Conservation (phyloP, 2,888 invertebrate genomes). For the Volucella inflata region DNA sequence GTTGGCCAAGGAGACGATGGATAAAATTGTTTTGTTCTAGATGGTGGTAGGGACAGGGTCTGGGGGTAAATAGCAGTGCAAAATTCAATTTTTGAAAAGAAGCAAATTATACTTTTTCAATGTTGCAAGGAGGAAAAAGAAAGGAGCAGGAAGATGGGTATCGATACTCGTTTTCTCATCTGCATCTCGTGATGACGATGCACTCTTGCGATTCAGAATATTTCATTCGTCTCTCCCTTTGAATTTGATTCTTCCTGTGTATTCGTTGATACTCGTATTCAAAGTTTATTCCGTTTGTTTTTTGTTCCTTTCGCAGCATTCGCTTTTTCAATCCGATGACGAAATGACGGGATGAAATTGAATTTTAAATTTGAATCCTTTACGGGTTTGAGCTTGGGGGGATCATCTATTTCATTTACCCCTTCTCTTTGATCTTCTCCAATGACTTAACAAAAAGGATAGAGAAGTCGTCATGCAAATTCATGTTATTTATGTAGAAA, state of each 20-base stretch:
- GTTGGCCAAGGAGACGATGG: slow-evolving; percentile 31
- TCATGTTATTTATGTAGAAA: too few species aligned
- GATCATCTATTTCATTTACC: slow-evolving; percentile 30
- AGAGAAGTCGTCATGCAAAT: neutral
- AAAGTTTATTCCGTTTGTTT: slow-evolving; percentile 4
- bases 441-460: neutral
- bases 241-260: neutral
- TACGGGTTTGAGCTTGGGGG: neutral
- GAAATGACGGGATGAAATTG: slow-evolving; percentile 52
- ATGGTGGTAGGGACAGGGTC: slow-evolving; percentile 1
- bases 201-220: slow-evolving; percentile 17
- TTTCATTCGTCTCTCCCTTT: neutral
- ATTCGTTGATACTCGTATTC: slow-evolving; percentile 13
- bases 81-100: slow-evolving; percentile 42
- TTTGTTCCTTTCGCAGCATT: neutral
- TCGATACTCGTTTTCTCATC: slow-evolving; percentile 24
- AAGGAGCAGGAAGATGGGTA: slow-evolving; percentile 30
- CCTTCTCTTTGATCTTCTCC: slow-evolving; percentile 21
- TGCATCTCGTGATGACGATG: slow-evolving; percentile 13
- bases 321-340: slow-evolving; percentile 3
- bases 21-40: slow-evolving; percentile 28
- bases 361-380: slow-evolving; percentile 62
- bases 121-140: slow-evolving; percentile 13
- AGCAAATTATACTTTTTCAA: slow-evolving; percentile 57
- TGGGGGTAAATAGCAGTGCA: slow-evolving; percentile 29